phyloP scores from a whole-genome alignment of 2,797 vertebrate species.

The Lerista edwardsae region DNA sequence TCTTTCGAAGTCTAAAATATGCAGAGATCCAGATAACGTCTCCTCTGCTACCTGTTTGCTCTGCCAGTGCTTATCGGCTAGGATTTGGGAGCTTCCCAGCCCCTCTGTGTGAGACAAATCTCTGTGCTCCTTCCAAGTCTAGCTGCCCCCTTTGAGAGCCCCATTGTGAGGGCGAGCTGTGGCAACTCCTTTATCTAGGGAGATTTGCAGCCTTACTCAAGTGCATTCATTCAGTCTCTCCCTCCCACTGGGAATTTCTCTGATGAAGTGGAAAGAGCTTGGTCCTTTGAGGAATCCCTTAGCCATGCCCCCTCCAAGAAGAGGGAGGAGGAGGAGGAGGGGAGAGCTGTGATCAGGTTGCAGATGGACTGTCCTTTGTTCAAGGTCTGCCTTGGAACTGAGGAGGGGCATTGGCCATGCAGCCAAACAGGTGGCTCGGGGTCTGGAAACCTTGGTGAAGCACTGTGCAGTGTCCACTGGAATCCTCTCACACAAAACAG shows the following conservation, averaged over 20 bases:
- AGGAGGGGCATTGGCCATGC: neutral
- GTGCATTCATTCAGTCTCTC: slow-evolving; percentile 17
- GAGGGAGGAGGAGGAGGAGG: neutral
- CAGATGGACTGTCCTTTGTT: slow-evolving; percentile 26
- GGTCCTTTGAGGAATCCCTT: neutral
- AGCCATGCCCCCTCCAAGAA: neutral
- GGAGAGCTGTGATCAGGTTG: slow-evolving; percentile 17
- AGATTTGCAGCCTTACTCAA: slow-evolving; percentile 30
- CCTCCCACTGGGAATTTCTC: slow-evolving; percentile 12
- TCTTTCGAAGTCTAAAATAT: neutral
- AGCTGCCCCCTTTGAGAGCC: slow-evolving; percentile 25
- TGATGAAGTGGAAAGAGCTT: slow-evolving; percentile 1
- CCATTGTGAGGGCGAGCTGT: slow-evolving; percentile 12
- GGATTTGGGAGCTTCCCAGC: neutral
- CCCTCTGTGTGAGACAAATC: slow-evolving; percentile 15
- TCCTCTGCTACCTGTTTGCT: neutral
- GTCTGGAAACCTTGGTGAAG: neutral
- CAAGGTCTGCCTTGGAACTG: neutral
- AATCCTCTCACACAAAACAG: no score
- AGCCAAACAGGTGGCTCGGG: slow-evolving; percentile 6
- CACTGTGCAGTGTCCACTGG: neutral
- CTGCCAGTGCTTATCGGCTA: neutral
- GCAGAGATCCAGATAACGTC: neutral
- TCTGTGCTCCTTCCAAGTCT: slow-evolving; percentile 10
- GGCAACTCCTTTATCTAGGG: slow-evolving; percentile 21